Conservation (phyloP, 1,140 invertebrate genomes). For the Pemphigus obesinymphae region DNA sequence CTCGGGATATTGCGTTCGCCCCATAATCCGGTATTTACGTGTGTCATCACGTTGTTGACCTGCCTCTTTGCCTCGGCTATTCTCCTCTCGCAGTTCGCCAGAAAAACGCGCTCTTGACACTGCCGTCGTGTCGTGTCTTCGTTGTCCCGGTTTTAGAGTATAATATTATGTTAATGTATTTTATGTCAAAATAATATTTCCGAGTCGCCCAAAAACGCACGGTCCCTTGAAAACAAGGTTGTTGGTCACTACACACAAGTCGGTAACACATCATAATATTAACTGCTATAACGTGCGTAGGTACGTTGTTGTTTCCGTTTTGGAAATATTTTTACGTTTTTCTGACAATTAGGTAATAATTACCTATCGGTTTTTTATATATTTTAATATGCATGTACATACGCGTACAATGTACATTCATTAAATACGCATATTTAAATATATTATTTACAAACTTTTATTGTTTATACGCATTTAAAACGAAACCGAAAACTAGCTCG, state of each 20-base stretch:
- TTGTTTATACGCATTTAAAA: constrained; percentile 3
- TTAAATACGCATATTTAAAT: background rate
- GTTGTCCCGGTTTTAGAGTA: too few species aligned
- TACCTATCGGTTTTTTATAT: too few species aligned
- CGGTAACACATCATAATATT: too few species aligned
- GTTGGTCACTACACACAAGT: background rate
- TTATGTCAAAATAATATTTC: background rate
- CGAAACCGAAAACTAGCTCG: background rate
- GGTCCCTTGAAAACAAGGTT: background rate
- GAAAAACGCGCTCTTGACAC: background rate
- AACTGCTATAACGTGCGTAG: background rate
- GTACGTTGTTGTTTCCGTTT: background rate
- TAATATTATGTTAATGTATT: too few species aligned
- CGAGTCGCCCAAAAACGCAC: too few species aligned
- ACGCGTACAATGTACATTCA: too few species aligned
- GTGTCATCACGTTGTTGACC: constrained; percentile 8
- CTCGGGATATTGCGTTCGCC: background rate
- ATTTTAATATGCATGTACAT: too few species aligned
- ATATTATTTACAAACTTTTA: background rate
- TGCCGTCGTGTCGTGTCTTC: background rate
- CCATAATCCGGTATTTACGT: background rate
- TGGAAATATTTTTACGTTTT: background rate
- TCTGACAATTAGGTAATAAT: background rate
- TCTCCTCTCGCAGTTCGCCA: background rate
- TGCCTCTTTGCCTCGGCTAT: background rate